These are phyloP conservation scores for Toxotes jaculatrix DNA, from an alignment of 2,113 vertebrate species.

Conservation along the genomic window DNA sequence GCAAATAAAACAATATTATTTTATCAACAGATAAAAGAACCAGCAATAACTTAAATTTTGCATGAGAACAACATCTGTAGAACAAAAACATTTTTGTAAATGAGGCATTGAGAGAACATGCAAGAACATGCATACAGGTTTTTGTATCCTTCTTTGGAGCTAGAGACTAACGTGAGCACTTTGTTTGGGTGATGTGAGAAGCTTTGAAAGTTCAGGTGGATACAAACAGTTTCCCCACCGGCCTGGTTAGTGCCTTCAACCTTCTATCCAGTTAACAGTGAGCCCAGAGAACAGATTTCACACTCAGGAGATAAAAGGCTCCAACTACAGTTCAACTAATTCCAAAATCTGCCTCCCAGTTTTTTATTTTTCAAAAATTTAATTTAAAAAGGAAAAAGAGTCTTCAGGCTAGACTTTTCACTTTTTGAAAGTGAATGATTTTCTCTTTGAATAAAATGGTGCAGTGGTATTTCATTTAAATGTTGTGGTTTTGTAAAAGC, in stretches of 20 bases:
- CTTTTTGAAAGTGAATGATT: background rate
- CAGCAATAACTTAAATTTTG: background rate
- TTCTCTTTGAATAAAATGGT: slow-evolving; percentile 20
- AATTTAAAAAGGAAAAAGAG: background rate
- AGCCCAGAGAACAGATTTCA: slow-evolving; percentile 44
- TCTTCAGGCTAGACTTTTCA: slow-evolving; percentile 3
- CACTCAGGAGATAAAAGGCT: slow-evolving; percentile 54
- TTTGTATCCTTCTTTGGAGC: background rate
- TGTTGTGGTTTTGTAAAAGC: background rate
- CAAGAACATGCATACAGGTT: background rate
- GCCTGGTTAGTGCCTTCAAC: slow-evolving; percentile 14
- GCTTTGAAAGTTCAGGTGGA: slow-evolving; percentile 35
- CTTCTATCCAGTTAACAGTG: slow-evolving; percentile 46
- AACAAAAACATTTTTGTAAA: background rate
- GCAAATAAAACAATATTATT: background rate
- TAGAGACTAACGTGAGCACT: background rate
- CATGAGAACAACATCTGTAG: background rate
- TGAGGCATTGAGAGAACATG: background rate
- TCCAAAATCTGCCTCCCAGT: slow-evolving; percentile 1
- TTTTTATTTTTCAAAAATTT: slow-evolving; percentile 14
- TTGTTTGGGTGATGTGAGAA: background rate
- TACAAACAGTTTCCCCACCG: slow-evolving; percentile 22
- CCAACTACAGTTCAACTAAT: slow-evolving; percentile 2
- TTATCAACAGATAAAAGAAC: background rate
- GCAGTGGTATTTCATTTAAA: background rate